Evolutionary conservation across 2,888 invertebrate species (phyloP), one percentile per base, ranked within the genome.

Genomic region (Stomorhina lunata): DNA sequence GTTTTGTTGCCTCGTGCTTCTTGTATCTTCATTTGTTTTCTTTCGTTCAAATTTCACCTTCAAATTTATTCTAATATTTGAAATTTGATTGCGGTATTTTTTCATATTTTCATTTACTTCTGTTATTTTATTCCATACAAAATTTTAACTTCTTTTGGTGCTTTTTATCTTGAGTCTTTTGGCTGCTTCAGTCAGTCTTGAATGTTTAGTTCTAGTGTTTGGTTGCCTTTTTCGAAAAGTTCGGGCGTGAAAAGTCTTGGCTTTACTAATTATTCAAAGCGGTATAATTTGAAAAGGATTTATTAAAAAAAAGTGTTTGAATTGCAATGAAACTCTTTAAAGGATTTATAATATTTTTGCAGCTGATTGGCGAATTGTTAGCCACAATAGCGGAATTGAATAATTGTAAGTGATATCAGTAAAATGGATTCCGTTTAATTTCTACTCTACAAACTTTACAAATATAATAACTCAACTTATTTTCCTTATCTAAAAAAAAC

Each of bases 341-440:
- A 63, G 32, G 12, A 22, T 20, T 84, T 45, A 40, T 77, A n/a
- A 61, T 75, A 22, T 29, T 76, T 57, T 73, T 81, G 34, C 82
- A 84, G 75, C 55, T 84, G 65, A 75, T 87, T 66, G 82, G 84
- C 59, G 71, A 84, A 27, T 80, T 85, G 27, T 61, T 84, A 27
- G 86, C 89, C 55, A 90, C 86, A 65, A 88, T 89, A 84, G 86
- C 90, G 37, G 90, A 90, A 83, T 80, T 90, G 57, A 90, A 90
- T 81, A 90, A 90, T 85, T 90, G 90, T 90, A 86, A 90, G 90
- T 88, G 72, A 15, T 34, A 48, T 32, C 20, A 17, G 1, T 15
- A n/a, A n/a, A n/a, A n/a, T n/a, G n/a, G n/a, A n/a, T n/a, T n/a
- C n/a, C n/a, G n/a, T n/a, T n/a, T n/a, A n/a, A n/a, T n/a, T n/a